Base-by-base conservation (phyloP, 92 coral and sea anemone species). In the Palythoa grandis region DNA sequence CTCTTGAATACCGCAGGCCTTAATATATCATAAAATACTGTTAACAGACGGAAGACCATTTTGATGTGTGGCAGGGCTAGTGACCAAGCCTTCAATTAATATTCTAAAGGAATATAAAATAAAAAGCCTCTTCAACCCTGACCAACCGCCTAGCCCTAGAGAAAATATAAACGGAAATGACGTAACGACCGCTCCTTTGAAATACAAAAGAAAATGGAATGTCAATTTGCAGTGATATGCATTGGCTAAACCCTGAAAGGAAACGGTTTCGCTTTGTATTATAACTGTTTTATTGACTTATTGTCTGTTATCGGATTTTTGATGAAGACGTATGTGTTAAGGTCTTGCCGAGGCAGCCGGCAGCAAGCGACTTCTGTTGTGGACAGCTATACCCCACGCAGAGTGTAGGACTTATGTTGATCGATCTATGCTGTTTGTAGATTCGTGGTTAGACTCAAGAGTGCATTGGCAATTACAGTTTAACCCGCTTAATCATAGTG, bases 161-260 rank as follows among this genome's bases (percentile, higher is more conserved):
- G 54, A 58, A 38, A 47, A 13, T 60, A 43, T n/a, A 5, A 80
- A 17, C 85, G 85, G 85, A 80, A 40, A 22, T 80, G 85, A 80
- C 85, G 85, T 80, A 29, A 40, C 60, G 47, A 40, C 85, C 85
- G 74, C 60, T 80, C 85, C 85, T 80, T 66, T 29, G 23, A 40
- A 47, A 35, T 48, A 66, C 74, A 66, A 78, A 79, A 37, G 74
- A 48, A 22, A 52, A 38, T 14, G 74, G 85, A 23, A 63, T 80
- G 15, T 35, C 54, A 60, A 67, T 47, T 17, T 47, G 65, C 74
- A 52, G 63, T 25, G 47, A 14, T 43, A 39, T 52, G 79, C 65
- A 75, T 20, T 20, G 79, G 29, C 50, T 39, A 75, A 50, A n/a
- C 69, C 69, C 22, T 63, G 24, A 63, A 63, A 63, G 69, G 69